Evolutionary conservation across 2,888 invertebrate species (phyloP).

Genomic region (Metopia argyrocephala): DNA sequence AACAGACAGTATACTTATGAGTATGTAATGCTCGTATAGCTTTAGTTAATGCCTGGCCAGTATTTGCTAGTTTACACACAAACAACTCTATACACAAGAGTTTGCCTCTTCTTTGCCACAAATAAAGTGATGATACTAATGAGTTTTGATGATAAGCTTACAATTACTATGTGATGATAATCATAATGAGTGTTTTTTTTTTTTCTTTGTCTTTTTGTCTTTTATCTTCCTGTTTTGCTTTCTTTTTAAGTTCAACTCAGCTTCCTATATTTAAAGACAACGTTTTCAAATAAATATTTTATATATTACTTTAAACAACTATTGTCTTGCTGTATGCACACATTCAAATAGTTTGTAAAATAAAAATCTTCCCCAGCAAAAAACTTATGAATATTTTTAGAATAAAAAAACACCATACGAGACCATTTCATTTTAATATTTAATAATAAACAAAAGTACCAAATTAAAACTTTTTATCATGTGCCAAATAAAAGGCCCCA

Average conservation of each 20-base stretch:
- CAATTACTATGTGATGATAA: conserved; percentile 19
- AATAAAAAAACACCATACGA: conserved; percentile 67
- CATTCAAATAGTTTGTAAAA: conserved; percentile 18
- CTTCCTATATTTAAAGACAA: neutral
- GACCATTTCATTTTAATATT: conserved; percentile 74
- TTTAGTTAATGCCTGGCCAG: neutral
- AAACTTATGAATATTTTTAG: no score
- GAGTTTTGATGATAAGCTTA: conserved; percentile 41
- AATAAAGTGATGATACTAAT: conserved; percentile 44
- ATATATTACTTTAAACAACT: no score
- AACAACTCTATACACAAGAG: neutral
- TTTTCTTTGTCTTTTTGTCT: neutral
- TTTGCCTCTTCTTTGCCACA: neutral
- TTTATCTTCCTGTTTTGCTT: no score
- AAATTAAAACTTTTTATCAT: neutral
- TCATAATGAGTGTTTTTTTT: neutral
- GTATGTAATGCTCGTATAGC: neutral
- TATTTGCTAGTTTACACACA: neutral
- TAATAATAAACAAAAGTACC: conserved; percentile 73
- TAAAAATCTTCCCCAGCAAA: neutral
- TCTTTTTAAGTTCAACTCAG: neutral
- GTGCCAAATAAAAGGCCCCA: neutral
- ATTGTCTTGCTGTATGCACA: neutral
- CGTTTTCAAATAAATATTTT: neutral
- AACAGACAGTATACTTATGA: neutral